Conservation (phyloP, 2,888 invertebrate species). For the Aricia artaxerxes region DNA sequence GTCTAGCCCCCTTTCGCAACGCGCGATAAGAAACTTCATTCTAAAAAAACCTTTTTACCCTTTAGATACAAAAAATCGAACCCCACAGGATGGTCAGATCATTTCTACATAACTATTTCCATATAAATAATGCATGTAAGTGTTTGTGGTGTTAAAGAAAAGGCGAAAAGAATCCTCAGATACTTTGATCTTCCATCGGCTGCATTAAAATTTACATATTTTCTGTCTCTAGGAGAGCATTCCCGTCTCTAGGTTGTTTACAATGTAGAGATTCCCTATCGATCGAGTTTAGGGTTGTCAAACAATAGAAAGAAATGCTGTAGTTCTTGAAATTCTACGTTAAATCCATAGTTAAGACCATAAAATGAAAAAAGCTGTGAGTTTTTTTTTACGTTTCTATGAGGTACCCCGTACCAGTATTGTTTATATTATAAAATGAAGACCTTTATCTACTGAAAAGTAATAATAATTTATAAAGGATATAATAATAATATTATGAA, state of each 20-base stretch:
- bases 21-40: too few species aligned
- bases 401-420: too few species aligned
- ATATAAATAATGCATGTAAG: conserved; percentile 10
- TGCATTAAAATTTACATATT: conserved; percentile 77
- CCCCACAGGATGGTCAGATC: neutral
- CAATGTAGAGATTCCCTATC: conserved; percentile 51
- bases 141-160: conserved; percentile 26
- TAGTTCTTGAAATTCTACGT: too few species aligned
- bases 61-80: neutral
- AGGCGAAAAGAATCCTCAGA: conserved; percentile 39
- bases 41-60: too few species aligned
- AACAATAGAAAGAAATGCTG: neutral
- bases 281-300: conserved; percentile 47
- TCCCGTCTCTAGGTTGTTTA: conserved; percentile 62
- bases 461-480: too few species aligned
- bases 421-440: too few species aligned
- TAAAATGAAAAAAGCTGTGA: too few species aligned
- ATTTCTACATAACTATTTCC: conserved; percentile 4
- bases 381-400: too few species aligned
- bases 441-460: too few species aligned
- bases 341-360: too few species aligned
- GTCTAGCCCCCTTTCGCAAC: too few species aligned
- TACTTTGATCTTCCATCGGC: conserved; percentile 69
- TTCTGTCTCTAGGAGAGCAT: conserved; percentile 54
- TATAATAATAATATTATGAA: too few species aligned